phyloP scores from a whole-genome alignment of 2,888 invertebrate species.

The Hemaris fuciformis region DNA sequence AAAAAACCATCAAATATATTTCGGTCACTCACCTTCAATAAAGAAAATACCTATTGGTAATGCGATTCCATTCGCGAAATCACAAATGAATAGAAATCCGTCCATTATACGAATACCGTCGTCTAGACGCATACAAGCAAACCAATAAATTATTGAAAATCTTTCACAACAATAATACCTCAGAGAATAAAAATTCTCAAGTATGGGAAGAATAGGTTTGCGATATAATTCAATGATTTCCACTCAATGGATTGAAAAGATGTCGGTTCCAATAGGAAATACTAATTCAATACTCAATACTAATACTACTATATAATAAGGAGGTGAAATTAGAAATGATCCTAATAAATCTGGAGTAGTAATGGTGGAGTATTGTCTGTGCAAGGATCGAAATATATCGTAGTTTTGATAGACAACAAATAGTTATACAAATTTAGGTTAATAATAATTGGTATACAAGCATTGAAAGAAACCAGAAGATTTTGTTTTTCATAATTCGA shows the following conservation, averaged over 20 bases:
- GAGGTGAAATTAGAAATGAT: too few relatives aligned
- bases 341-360: too few relatives aligned
- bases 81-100: slow-evolving; percentile 42
- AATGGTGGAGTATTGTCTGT: too few relatives aligned
- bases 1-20: background rate
- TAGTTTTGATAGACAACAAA: too few relatives aligned
- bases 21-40: background rate
- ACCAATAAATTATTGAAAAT: slow-evolving; percentile 39
- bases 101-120: slow-evolving; percentile 32
- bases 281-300: too few relatives aligned
- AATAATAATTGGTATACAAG: background rate
- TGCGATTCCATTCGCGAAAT: background rate
- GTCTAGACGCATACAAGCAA: slow-evolving; percentile 44
- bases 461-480: background rate
- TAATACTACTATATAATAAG: too few relatives aligned
- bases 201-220: too few relatives aligned
- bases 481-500: background rate
- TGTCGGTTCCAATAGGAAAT: too few relatives aligned
- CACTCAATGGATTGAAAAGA: background rate
- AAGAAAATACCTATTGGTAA: background rate
- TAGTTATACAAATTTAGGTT: background rate
- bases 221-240: background rate
- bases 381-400: too few relatives aligned
- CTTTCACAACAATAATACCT: slow-evolving; percentile 13
- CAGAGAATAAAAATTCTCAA: too few relatives aligned